A percentile compares a stretch with the other conserved stretches of the same genome.
Conservation (phyloP, 2,888 invertebrate genomes). For the Erebia palarica region DNA sequence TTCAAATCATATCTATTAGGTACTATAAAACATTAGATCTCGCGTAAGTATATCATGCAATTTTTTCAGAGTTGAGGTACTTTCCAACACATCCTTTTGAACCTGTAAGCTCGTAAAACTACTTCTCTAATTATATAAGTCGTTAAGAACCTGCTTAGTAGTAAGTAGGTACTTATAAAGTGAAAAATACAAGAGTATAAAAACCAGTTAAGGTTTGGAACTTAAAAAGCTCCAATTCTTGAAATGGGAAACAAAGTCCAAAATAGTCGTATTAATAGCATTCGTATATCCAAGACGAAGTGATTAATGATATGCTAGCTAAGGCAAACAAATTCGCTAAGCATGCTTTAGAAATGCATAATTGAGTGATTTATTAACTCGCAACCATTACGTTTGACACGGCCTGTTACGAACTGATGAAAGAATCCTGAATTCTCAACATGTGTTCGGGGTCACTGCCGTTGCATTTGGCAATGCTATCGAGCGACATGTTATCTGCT, state of each 20-base stretch:
- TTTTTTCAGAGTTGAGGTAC: background rate
- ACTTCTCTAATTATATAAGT: no score
- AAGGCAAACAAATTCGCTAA: conserved; percentile 38
- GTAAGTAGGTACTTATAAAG: no score
- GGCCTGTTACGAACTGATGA: conserved; percentile 70
- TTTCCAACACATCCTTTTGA: no score
- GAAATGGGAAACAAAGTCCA: background rate
- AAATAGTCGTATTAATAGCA: background rate
- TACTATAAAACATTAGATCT: background rate
- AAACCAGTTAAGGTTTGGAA: background rate
- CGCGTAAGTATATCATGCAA: background rate
- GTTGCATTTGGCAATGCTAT: conserved; percentile 40
- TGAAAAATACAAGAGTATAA: background rate
- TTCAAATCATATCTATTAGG: no score
- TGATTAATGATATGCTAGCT: conserved; percentile 43
- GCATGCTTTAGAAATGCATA: conserved; percentile 48
- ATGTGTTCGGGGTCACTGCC: conserved; percentile 55
- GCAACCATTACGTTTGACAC: conserved; percentile 69
- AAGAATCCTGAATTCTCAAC: conserved; percentile 58
- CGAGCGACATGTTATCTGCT: conserved; percentile 37
- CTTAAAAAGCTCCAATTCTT: background rate
- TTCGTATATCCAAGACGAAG: conserved; percentile 23
- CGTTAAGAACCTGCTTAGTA: no score
- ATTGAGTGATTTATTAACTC: conserved; percentile 78
- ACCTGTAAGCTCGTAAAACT: no score